Conservation (phyloP, 2,888 invertebrate genomes). For the Andrena camellia region DNA sequence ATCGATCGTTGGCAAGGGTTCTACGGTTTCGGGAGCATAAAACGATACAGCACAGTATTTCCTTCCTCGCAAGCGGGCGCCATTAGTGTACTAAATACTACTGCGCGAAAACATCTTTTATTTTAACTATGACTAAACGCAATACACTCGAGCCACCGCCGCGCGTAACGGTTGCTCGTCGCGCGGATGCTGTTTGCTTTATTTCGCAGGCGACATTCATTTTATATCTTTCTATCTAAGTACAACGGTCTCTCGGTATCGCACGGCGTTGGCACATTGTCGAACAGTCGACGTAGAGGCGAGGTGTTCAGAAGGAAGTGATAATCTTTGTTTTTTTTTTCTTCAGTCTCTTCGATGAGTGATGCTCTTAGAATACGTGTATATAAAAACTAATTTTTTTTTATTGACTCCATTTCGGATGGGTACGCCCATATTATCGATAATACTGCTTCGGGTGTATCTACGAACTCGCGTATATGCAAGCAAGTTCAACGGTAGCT, state of each 20-base stretch:
- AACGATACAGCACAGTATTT: conserved; percentile 31
- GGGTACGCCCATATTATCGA: conserved; percentile 46
- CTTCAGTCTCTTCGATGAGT: conserved; percentile 11
- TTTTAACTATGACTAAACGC: conserved; percentile 54
- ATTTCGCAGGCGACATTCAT: conserved; percentile 53
- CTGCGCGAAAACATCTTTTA: conserved; percentile 48
- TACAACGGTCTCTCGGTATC: conserved; percentile 39
- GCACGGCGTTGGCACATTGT: conserved; percentile 57
- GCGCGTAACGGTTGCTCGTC: conserved; percentile 22
- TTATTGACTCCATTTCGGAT: conserved; percentile 49
- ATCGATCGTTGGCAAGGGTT: conserved; percentile 8
- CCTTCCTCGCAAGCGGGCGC: conserved; percentile 24
- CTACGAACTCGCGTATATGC: conserved; percentile 27
- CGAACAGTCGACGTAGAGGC: conserved; percentile 18
- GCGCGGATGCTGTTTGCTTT: conserved; percentile 12
- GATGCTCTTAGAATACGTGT: conserved; percentile 27
- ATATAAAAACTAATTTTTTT: conserved; percentile 46
- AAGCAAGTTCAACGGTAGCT: conserved; percentile 35
- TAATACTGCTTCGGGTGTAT: conserved; percentile 45
- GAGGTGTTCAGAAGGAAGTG: conserved; percentile 15
- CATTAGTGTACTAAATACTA: conserved; percentile 52
- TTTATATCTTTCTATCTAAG: conserved; percentile 53
- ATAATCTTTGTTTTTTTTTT: not conserved
- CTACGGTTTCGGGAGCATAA: conserved; percentile 35
- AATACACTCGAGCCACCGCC: conserved; percentile 57